Base-by-base conservation (phyloP, 2,888 invertebrate genomes). In the Megaustenia siamemsis region DNA sequence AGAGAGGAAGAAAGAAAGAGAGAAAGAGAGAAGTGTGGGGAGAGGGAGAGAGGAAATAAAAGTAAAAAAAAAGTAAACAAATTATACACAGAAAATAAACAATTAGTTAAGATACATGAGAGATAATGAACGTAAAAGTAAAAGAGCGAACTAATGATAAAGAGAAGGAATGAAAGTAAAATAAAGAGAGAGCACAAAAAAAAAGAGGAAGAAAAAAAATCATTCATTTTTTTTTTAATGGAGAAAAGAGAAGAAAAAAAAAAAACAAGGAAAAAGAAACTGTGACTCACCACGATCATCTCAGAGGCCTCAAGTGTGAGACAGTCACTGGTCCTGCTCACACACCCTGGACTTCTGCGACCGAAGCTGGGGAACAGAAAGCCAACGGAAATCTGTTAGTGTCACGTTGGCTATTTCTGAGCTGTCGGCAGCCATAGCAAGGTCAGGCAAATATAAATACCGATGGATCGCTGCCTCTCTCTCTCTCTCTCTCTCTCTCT, bases 231-330 rank as follows among this genome's bases (percentile, higher is more conserved):
- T n/a, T n/a, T n/a, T n/a, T n/a, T n/a, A n/a, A n/a, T n/a, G n/a
- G 21, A 73, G 24, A 43, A 24, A 69, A 40, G n/a, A n/a, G 1
- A 18, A 68, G 38, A 68, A 24, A 5, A 60, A 10, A 24, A 5
- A 21, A 15, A 4, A 15, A 24, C n/a, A 63, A n/a, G 63, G 6
- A 28, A 63, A 10, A 10, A 63, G 15, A 28, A 32, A 8, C 12
- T 40, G 8, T 49, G 73, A 96, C 97, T 96, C 94, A 97, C 97
- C 95, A 96, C 97, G 93, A 97, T 96, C 97, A 97, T 97, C 95
- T 97, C 97, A 91, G 97, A 97, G 87, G 97, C 96, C 94, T 97
- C 97, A 93, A 97, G 95, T 87, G 97, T 96, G 94, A 97, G 96
- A 94, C 97, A 97, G 94, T 97, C 97, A 94, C 97, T 97, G 90